Conservation (phyloP, 2,888 invertebrate genomes). For the Fabriciana adippe region DNA sequence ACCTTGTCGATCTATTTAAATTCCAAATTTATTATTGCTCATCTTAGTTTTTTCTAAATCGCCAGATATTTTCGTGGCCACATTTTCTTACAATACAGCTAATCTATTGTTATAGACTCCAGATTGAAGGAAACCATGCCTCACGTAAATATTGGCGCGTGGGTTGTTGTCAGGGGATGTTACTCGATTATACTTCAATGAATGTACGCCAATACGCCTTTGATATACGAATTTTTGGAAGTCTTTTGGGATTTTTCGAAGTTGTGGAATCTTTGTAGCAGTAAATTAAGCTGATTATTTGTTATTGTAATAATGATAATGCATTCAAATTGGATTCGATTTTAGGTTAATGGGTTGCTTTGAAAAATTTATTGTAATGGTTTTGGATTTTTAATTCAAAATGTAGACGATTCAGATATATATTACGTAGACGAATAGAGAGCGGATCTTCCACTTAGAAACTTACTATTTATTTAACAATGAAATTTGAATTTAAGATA, state of each 20-base stretch:
- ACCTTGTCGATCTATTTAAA: neutral
- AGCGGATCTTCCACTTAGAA: neutral
- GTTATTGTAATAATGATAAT: constrained; percentile 9
- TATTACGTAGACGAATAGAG: too few relatives aligned
- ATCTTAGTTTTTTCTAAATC: neutral
- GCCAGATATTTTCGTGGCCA: constrained; percentile 44
- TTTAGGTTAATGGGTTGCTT: constrained; percentile 6
- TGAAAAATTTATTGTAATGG: constrained; percentile 8
- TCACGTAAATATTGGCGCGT: constrained; percentile 56
- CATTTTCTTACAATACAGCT: constrained; percentile 47
- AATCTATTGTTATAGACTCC: constrained; percentile 47
- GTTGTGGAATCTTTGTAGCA: neutral
- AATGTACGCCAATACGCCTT: constrained; percentile 6
- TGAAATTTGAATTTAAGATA: too few relatives aligned
- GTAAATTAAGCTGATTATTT: constrained; percentile 8
- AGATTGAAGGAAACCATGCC: constrained; percentile 60
- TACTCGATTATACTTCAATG: constrained; percentile 7
- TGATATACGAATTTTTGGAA: neutral
- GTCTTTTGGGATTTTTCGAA: neutral
- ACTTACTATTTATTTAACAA: too few relatives aligned
- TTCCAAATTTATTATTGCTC: neutral
- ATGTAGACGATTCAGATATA: neutral
- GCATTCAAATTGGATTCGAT: constrained; percentile 1
- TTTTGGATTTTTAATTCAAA: neutral
- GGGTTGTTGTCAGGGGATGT: constrained; percentile 34